Evolutionary conservation across 2,113 vertebrate genomes (phyloP).

Genomic region (Sander lucioperca): DNA sequence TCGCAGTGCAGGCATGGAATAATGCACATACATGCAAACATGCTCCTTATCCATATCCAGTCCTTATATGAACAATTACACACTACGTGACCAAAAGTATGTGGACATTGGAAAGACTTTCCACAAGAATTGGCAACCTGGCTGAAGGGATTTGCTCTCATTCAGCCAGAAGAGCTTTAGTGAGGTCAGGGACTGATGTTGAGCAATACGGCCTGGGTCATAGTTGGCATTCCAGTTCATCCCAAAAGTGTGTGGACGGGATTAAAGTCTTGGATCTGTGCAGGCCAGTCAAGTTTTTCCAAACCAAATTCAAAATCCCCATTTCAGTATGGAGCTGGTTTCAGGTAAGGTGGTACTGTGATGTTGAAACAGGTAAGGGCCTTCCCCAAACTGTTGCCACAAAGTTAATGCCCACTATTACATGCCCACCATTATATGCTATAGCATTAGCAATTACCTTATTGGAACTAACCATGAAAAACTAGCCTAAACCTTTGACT

Average conservation of each 20-base stretch:
- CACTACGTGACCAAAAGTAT: background rate
- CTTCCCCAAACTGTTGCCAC: background rate
- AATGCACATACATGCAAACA: background rate
- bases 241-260: background rate
- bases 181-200: no score
- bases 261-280: background rate
- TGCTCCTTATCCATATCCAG: background rate
- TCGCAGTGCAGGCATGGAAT: background rate
- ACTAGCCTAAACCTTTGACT: background rate
- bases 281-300: background rate
- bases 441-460: background rate
- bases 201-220: background rate
- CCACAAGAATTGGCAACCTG: no score
- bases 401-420: background rate
- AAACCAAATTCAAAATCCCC: background rate
- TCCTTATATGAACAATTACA: background rate
- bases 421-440: background rate
- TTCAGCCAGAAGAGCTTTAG: no score
- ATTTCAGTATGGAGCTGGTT: slow-evolving; percentile 9
- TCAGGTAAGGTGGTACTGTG: background rate
- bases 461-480: background rate
- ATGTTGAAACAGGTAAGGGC: background rate
- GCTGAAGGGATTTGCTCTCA: no score
- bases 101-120: background rate
- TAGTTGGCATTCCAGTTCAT: background rate